Evolutionary conservation across 1,140 invertebrate genomes (phyloP).

Genomic region (Marisa cornuarietis): DNA sequence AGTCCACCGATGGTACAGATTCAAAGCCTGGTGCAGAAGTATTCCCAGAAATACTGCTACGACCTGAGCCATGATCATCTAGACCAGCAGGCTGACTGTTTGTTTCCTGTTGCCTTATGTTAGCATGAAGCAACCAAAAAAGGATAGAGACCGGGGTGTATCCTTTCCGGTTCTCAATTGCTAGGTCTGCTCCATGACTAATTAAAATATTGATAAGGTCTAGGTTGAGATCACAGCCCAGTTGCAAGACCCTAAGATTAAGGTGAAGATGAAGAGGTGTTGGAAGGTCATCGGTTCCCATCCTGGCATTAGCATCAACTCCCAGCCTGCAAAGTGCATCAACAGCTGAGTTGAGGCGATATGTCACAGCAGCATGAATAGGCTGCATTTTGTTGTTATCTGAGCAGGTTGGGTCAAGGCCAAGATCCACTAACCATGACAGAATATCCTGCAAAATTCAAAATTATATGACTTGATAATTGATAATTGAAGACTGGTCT

Average conservation of each 20-base stretch:
- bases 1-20: too few relatives aligned
- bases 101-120: neutral
- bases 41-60: too few relatives aligned
- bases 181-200: conserved; percentile 15
- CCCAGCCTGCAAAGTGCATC: conserved; percentile 6
- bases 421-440: conserved; percentile 1
- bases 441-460: conserved; percentile 13
- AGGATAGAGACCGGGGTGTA: conserved; percentile 7
- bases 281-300: neutral
- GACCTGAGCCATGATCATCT: too few relatives aligned
- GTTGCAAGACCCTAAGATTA: neutral
- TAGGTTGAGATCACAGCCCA: neutral
- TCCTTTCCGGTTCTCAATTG: neutral
- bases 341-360: neutral
- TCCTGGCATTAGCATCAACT: conserved; percentile 5
- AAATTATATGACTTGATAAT: neutral
- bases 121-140: conserved; percentile 12
- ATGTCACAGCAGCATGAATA: conserved; percentile 4
- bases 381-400: neutral
- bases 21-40: too few relatives aligned
- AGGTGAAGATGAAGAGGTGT: conserved; percentile 2
- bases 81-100: too few relatives aligned
- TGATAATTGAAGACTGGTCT: neutral
- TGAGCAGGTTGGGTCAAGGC: neutral
- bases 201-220: conserved; percentile 6